Conservation (phyloP, 1,140 invertebrate genomes). For the Ostrea edulis region DNA sequence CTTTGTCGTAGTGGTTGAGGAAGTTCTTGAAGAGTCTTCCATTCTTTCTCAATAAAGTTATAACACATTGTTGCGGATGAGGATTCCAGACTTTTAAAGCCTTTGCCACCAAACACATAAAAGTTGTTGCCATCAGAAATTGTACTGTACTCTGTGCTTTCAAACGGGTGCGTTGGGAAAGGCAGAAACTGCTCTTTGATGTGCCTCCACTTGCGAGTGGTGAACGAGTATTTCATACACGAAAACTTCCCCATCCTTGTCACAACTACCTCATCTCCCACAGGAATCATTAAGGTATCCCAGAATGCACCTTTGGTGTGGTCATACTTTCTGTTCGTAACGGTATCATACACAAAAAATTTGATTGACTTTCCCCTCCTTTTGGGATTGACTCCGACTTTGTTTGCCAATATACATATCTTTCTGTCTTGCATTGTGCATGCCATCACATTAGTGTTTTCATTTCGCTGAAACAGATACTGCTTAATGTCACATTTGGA, state of each 20-base stretch:
- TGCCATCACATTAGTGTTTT: constrained; percentile 56
- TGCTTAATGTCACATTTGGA: constrained; percentile 57
- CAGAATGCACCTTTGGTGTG: constrained; percentile 56
- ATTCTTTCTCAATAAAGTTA: constrained; percentile 57
- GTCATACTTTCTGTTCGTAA: constrained; percentile 50
- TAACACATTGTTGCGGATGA: constrained; percentile 58
- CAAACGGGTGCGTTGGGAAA: constrained; percentile 51
- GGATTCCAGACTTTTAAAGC: constrained; percentile 46
- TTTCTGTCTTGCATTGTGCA: constrained; percentile 54
- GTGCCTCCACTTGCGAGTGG: constrained; percentile 52
- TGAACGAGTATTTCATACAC: constrained; percentile 58
- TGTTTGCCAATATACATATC: constrained; percentile 67
- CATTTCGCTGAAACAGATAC: constrained; percentile 61
- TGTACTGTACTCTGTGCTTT: constrained; percentile 58
- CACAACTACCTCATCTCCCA: constrained; percentile 60
- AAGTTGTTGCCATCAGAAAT: constrained; percentile 60
- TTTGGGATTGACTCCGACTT: constrained; percentile 54
- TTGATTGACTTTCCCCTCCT: constrained; percentile 49
- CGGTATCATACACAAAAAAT: constrained; percentile 57
- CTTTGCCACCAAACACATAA: constrained; percentile 70
- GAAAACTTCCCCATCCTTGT: constrained; percentile 64
- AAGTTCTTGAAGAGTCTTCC: constrained; percentile 62
- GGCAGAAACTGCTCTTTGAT: constrained; percentile 56
- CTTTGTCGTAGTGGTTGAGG: constrained; percentile 63
- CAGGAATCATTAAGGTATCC: constrained; percentile 60